phyloP scores from a whole-genome alignment of 2,888 invertebrate species.

The Anthrax anthrax region DNA sequence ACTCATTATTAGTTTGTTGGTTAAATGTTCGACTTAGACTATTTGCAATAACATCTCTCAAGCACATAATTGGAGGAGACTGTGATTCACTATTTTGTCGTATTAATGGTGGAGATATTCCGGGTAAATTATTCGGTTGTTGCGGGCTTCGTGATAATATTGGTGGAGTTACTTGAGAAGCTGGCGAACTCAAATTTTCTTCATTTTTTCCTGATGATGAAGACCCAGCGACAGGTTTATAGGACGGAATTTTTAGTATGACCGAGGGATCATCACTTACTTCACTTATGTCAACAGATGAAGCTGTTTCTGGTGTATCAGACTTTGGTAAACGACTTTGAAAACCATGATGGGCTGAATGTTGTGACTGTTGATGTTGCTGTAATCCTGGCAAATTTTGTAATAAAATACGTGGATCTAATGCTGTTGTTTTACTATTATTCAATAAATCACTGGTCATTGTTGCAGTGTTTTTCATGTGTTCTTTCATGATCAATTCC shows the following conservation, averaged over 20 bases:
- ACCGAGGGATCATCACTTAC: constrained; percentile 44
- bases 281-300: constrained; percentile 29
- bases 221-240: constrained; percentile 46
- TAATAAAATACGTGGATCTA: constrained; percentile 22
- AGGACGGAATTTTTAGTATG: constrained; percentile 89
- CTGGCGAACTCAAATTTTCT: constrained; percentile 32
- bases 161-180: constrained; percentile 18
- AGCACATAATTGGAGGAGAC: constrained; percentile 47
- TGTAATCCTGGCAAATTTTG: constrained; percentile 21
- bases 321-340: constrained; percentile 30
- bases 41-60: constrained; percentile 83
- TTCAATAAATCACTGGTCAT: constrained; percentile 17
- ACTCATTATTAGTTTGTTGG: constrained; percentile 30
- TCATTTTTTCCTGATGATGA: constrained; percentile 34
- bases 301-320: constrained; percentile 37
- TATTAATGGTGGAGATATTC: constrained; percentile 36
- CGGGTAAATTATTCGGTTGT: constrained; percentile 21
- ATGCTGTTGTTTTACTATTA: constrained; percentile 18
- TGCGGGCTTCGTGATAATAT: constrained; percentile 15
- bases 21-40: constrained; percentile 70
- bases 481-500: constrained; percentile 13
- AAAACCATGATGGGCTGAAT: constrained; percentile 15
- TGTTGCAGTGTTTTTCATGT: constrained; percentile 12
- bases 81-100: constrained; percentile 35
- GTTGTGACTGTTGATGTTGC: constrained; percentile 16